Conservation (phyloP, 2,888 invertebrate species). For the Cheilosia vulpina region DNA sequence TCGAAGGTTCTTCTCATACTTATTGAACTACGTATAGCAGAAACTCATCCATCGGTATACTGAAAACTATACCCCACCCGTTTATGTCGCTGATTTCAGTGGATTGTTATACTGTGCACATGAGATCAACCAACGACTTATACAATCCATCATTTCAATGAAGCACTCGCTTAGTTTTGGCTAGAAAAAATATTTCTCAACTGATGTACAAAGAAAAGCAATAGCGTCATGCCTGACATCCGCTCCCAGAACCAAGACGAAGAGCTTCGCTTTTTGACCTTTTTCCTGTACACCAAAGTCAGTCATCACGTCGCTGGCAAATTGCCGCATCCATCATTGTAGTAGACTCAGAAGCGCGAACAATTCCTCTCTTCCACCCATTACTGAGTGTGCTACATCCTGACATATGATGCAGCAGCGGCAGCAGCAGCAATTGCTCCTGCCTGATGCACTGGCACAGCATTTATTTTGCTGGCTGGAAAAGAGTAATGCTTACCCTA, state of each 20-base stretch:
- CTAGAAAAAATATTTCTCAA: background rate
- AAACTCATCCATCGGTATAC: no score
- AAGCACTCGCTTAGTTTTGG: background rate
- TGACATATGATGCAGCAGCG: slow-evolving; percentile 67
- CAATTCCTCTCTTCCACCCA: slow-evolving; percentile 20
- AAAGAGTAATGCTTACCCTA: slow-evolving; percentile 50
- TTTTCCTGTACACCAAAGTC: slow-evolving; percentile 28
- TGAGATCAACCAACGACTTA: no score
- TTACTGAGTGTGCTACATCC: slow-evolving; percentile 49
- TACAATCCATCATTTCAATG: no score
- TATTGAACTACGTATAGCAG: no score
- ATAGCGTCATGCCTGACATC: slow-evolving; percentile 39
- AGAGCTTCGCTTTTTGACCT: slow-evolving; percentile 29
- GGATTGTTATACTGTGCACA: no score
- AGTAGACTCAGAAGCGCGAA: slow-evolving; percentile 23
- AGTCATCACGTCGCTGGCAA: slow-evolving; percentile 62
- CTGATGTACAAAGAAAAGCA: slow-evolving; percentile 41
- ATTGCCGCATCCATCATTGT: slow-evolving; percentile 64
- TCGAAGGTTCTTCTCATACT: no score
- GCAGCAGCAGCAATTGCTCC: slow-evolving; percentile 42
- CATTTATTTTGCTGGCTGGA: slow-evolving; percentile 36
- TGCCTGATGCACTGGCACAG: slow-evolving; percentile 20
- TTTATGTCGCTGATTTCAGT: no score
- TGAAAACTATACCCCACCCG: no score
- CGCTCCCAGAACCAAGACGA: slow-evolving; percentile 22